These are phyloP conservation scores for Nyctibius bracteatus DNA, from an alignment of 2,113 vertebrate genomes.

Conservation along the genomic window DNA sequence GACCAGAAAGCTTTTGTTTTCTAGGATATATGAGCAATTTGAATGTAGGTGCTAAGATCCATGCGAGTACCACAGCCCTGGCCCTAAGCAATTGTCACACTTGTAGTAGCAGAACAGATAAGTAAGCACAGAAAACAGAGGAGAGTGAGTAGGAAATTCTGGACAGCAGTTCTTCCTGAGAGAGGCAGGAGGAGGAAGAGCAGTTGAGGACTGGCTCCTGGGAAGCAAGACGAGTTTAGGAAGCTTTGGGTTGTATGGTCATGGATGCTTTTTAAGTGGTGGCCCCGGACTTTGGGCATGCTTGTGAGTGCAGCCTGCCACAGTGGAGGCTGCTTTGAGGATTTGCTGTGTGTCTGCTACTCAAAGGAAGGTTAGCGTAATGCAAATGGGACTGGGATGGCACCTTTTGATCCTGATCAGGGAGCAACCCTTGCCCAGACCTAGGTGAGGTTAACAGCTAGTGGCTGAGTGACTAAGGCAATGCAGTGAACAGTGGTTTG, in stretches of 20 bases:
- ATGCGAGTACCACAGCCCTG: not conserved
- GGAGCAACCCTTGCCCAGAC: not conserved
- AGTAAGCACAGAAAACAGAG: not conserved
- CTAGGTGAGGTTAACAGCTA: rapidly evolving
- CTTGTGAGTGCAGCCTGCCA: not conserved
- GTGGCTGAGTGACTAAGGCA: not conserved
- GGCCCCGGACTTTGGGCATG: rapidly evolving
- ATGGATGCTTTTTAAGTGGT: not conserved
- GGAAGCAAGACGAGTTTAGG: not conserved
- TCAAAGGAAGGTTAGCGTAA: not conserved
- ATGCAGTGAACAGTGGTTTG: not conserved
- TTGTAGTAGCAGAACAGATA: not conserved
- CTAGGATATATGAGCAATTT: not conserved
- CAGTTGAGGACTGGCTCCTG: not conserved
- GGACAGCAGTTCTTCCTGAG: not conserved
- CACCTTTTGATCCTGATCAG: not conserved
- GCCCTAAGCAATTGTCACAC: not conserved
- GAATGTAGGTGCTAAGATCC: not conserved
- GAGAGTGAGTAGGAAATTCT: not conserved
- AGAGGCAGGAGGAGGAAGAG: not conserved
- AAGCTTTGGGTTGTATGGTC: not conserved
- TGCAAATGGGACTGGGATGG: not conserved
- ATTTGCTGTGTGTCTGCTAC: not conserved
- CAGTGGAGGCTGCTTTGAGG: not conserved
- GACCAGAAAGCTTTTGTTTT: not conserved